Conservation (phyloP, 2,113 vertebrate species). For the Triplophysa siluroides region DNA sequence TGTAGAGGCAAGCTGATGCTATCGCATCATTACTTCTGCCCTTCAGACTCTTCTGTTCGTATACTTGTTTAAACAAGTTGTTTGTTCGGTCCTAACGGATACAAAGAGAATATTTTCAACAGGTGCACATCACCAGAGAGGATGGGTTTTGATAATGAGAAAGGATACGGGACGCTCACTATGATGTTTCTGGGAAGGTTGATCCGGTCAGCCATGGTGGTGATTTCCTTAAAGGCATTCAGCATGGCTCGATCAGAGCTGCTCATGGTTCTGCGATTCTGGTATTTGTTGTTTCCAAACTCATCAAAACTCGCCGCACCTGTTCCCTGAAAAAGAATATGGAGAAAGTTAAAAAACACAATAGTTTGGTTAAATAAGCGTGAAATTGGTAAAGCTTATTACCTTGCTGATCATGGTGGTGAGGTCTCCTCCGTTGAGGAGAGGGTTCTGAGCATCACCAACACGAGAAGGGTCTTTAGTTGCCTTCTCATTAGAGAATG, state of each 20-base stretch:
- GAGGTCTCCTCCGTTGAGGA: constrained; percentile 93
- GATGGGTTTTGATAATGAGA: not conserved
- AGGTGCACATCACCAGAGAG: not conserved
- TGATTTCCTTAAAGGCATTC: constrained; percentile 98
- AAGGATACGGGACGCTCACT: constrained; percentile 73
- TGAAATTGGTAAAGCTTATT: not conserved
- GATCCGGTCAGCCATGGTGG: constrained; percentile 98
- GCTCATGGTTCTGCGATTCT: constrained; percentile 97
- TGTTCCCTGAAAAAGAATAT: constrained; percentile 80
- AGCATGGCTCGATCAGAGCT: constrained; percentile 98
- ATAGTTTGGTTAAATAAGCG: not conserved
- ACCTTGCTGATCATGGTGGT: constrained; percentile 97
- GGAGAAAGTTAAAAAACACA: not conserved
- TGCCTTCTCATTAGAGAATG: constrained; percentile 98
- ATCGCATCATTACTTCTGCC: constrained; percentile 98
- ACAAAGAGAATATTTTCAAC: not conserved
- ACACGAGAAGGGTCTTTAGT: constrained; percentile 98
- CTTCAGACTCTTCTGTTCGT: constrained; percentile 98
- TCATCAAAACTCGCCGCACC: constrained; percentile 98
- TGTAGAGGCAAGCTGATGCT: constrained; percentile 97
- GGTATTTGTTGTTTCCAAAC: constrained; percentile 98
- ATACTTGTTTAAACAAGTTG: constrained; percentile 99
- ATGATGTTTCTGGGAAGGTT: constrained; percentile 98
- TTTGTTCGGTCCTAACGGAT: constrained; percentile 93
- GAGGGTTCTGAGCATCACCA: constrained; percentile 95